phyloP scores from a whole-genome alignment of 1,140 invertebrate genomes.

The Apocrypta bakeri region DNA sequence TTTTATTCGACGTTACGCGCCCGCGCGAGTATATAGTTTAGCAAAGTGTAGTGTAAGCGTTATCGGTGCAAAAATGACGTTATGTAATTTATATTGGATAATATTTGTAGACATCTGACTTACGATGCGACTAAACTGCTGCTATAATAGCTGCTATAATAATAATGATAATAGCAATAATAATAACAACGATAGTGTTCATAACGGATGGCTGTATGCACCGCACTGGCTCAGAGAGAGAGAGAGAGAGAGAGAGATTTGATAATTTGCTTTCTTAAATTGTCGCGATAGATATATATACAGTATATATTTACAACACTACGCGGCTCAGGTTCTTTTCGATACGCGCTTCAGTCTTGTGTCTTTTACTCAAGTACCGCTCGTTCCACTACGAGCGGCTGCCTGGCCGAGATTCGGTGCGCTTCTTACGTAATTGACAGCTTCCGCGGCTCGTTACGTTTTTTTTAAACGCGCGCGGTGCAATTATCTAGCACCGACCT shows the following conservation, averaged over 20 bases:
- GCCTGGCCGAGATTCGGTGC: constrained; percentile 29
- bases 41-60: not conserved
- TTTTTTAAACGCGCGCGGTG: constrained; percentile 8
- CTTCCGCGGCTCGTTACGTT: constrained; percentile 12
- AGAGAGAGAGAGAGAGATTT: too few relatives aligned
- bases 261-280: too few relatives aligned
- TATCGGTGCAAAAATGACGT: not conserved
- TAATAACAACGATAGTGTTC: too few relatives aligned
- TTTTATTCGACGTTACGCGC: not conserved
- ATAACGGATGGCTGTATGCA: too few relatives aligned
- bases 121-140: not conserved
- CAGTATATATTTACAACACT: too few relatives aligned
- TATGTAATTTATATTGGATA: not conserved
- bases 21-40: too few relatives aligned
- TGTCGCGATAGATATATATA: too few relatives aligned
- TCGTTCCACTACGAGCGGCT: constrained; percentile 16
- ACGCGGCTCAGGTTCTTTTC: not conserved
- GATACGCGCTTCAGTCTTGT: not conserved
- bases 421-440: constrained; percentile 31
- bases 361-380: constrained; percentile 18
- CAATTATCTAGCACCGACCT: not conserved
- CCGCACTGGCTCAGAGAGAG: too few relatives aligned
- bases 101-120: not conserved
- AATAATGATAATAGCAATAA: too few relatives aligned
- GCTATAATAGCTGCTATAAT: not conserved